These are phyloP conservation scores for Tyto alba DNA, from an alignment of 2,113 vertebrate genomes.

Conservation along the genomic window DNA sequence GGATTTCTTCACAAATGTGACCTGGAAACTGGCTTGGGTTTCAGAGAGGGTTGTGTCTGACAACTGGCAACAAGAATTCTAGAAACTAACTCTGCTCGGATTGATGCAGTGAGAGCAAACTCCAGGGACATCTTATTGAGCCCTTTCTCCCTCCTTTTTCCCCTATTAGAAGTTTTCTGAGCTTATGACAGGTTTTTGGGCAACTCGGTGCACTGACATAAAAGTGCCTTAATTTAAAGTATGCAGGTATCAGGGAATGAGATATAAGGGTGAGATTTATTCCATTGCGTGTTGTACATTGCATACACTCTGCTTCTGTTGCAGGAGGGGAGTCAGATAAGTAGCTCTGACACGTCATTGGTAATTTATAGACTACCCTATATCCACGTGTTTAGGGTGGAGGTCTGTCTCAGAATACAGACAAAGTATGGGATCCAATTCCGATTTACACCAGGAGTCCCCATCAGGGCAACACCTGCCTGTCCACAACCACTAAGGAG, in stretches of 20 bases:
- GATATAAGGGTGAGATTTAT: background rate
- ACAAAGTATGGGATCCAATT: background rate
- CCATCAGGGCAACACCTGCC: fast-evolving
- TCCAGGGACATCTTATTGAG: background rate
- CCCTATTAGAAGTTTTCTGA: background rate
- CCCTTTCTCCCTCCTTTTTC: background rate
- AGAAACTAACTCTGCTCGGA: background rate
- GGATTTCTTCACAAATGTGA: background rate
- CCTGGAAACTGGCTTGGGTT: background rate
- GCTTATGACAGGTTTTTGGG: background rate
- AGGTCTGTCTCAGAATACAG: background rate
- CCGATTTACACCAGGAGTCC: background rate
- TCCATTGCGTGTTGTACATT: background rate
- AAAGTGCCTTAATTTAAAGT: background rate
- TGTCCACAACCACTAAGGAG: background rate
- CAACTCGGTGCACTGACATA: background rate
- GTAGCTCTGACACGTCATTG: background rate
- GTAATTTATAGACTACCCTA: background rate
- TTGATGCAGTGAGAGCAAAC: background rate
- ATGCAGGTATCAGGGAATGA: background rate
- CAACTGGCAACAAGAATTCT: background rate
- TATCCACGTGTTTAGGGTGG: background rate
- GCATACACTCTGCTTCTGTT: fast-evolving
- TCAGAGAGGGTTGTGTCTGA: background rate
- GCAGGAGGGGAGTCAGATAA: background rate